Percentiles rank a stretch among this genome's conserved stretches.
Evolutionary conservation across 2,888 invertebrate species (phyloP).

Genomic region (Drosophila fungiperda): DNA sequence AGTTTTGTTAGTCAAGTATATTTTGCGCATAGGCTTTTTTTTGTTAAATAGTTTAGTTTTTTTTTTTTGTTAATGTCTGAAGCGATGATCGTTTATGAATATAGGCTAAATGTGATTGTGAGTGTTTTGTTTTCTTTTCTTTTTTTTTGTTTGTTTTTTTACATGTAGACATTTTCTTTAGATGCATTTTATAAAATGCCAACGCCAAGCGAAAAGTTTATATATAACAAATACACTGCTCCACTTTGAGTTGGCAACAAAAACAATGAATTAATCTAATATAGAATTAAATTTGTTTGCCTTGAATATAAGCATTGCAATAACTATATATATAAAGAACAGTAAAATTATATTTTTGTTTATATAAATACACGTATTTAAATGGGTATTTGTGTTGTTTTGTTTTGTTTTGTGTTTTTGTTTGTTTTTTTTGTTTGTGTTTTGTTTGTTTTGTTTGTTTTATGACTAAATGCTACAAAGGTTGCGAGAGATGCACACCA

Average conservation of each 20-base stretch:
- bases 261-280: constrained; percentile 37
- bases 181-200: constrained; percentile 16
- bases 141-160: constrained; percentile 8
- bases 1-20: constrained; percentile 68
- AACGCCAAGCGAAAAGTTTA: constrained; percentile 23
- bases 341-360: constrained; percentile 35
- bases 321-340: constrained; percentile 23
- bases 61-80: constrained; percentile 34
- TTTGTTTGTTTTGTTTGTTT: constrained; percentile 6
- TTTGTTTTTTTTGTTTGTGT: constrained; percentile 19
- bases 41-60: constrained; percentile 27
- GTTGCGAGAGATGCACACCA: constrained; percentile 18
- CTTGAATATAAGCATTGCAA: constrained; percentile 34
- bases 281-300: constrained; percentile 48
- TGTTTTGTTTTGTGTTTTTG: constrained; percentile 11
- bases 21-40: constrained; percentile 22
- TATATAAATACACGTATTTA: constrained; percentile 61
- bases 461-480: constrained; percentile 20
- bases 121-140: constrained; percentile 7
- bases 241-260: constrained; percentile 49
- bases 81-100: constrained; percentile 28
- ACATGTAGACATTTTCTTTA: constrained; percentile 8
- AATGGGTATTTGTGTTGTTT: constrained; percentile 37
- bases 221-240: constrained; percentile 44
- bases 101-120: constrained; percentile 21